Conservation (phyloP, 1,140 invertebrate species). For the Magallana angulata region DNA sequence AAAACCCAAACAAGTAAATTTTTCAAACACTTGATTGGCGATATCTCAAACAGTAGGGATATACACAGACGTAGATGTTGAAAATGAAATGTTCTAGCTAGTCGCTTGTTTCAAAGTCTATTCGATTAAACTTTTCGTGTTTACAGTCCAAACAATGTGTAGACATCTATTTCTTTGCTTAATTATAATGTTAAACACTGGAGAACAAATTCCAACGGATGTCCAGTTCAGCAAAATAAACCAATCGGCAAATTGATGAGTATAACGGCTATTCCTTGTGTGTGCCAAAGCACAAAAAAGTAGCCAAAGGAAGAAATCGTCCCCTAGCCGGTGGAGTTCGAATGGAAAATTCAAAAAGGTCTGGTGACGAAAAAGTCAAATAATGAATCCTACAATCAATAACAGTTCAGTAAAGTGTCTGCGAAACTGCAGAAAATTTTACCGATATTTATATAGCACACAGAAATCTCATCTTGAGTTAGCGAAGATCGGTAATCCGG, state of each 20-base stretch:
- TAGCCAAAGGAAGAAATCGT: neutral
- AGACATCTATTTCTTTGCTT: neutral
- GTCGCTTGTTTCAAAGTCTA: neutral
- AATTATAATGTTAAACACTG: conserved; percentile 2
- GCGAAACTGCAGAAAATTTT: neutral
- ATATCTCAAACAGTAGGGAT: neutral
- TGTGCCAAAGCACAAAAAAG: neutral
- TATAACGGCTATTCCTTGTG: neutral
- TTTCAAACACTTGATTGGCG: neutral
- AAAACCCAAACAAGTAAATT: conserved; percentile 3
- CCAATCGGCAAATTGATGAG: neutral
- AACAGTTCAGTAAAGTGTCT: neutral
- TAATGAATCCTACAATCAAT: neutral
- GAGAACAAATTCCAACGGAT: neutral
- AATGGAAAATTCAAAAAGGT: neutral
- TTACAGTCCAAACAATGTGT: neutral
- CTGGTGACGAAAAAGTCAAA: neutral
- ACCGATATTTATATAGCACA: conserved; percentile 18
- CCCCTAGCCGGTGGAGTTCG: neutral
- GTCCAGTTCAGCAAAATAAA: neutral
- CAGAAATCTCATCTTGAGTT: conserved; percentile 14
- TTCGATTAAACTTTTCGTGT: neutral
- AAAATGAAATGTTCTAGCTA: neutral
- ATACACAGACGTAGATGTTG: neutral
- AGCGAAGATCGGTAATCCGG: conserved; percentile 13